Conservation (phyloP, 2,113 vertebrate genomes). For the Apodemus speciosus region DNA sequence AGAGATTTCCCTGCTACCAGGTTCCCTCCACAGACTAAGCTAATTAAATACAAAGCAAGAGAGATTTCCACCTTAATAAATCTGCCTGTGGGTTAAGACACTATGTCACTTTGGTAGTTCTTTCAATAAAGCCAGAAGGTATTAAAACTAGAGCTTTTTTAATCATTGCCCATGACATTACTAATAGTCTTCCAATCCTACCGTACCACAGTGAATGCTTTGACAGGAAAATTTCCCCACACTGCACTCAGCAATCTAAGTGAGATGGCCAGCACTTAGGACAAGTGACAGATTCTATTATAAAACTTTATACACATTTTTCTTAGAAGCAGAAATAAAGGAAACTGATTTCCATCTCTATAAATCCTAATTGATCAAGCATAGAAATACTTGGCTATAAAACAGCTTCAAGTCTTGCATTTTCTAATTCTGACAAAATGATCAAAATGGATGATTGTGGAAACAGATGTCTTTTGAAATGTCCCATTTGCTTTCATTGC, state of each 20-base stretch:
- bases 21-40: conserved; percentile 67
- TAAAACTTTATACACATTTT: conserved; percentile 69
- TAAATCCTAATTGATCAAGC: conserved; percentile 59
- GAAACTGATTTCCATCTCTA: conserved; percentile 61
- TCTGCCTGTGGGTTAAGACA: conserved; percentile 73
- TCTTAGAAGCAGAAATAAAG: conserved; percentile 57
- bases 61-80: conserved; percentile 80
- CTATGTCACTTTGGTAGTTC: conserved; percentile 72
- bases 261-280: conserved; percentile 64
- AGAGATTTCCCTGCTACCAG: conserved; percentile 70
- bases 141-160: conserved; percentile 75
- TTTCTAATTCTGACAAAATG: conserved; percentile 45
- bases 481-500: conserved; percentile 22
- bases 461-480: conserved; percentile 46
- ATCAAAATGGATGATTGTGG: conserved; percentile 22
- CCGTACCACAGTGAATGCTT: conserved; percentile 58
- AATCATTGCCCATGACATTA: conserved; percentile 71
- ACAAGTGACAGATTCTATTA: conserved; percentile 63
- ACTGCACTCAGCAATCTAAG: conserved; percentile 57
- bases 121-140: conserved; percentile 78
- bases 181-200: conserved; percentile 75
- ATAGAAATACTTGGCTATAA: conserved; percentile 38
- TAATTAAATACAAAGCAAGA: conserved; percentile 81
- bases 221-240: conserved; percentile 68
- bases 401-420: conserved; percentile 29